Evolutionary conservation across 2,888 invertebrate species (phyloP), one percentile per base, ranked within the genome.

Genomic region (Cheilosia impressa): DNA sequence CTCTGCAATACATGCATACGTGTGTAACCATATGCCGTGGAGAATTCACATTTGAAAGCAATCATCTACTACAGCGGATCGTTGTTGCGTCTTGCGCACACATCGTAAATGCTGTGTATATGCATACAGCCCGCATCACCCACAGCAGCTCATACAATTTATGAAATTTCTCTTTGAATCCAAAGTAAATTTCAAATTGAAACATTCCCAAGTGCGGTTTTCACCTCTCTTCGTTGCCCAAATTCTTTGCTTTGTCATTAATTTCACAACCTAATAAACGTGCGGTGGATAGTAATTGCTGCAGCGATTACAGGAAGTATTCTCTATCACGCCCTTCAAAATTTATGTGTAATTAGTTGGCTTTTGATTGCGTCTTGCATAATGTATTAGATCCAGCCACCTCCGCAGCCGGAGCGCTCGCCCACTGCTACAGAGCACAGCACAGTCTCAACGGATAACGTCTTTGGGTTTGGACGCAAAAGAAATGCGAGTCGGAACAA

Each of bases 141-240:
- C 4, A 45, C 27, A 13, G 34, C 57, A 19, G 7, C 41, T 34
- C 65, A 58, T 31, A 82, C 52, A 65, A 72, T 77, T 82, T 78
- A 78, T 66, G 65, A 82, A 82, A 78, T 78, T 82, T 72, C 72
- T 78, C 27, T 31, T 62, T 78, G 41, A 72, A 82, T 82, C 55
- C 66, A 78, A 71, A 72, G 71, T 60, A 55, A 77, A 78, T 82
- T 72, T 60, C 55, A 82, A 82, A 78, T 83, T 83, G 82, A 83
- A 78, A 78, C 82, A 82, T 82, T 82, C 72, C 60, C 72, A 22
- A 60, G 78, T 68, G 72, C 43, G 78, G 82, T 72, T 66, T 66
- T 41, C 47, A 41, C 19, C 19, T 47, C 52, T 38, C 60, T 66
- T 45, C 55, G 62, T 3, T 7, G 15, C 19, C 22, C 15, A 65